A percentile compares a stretch with the other conserved stretches of the same genome.
These are phyloP conservation scores for Acanthurus tractus DNA, from an alignment of 2,797 vertebrate species.

Conservation along the genomic window DNA sequence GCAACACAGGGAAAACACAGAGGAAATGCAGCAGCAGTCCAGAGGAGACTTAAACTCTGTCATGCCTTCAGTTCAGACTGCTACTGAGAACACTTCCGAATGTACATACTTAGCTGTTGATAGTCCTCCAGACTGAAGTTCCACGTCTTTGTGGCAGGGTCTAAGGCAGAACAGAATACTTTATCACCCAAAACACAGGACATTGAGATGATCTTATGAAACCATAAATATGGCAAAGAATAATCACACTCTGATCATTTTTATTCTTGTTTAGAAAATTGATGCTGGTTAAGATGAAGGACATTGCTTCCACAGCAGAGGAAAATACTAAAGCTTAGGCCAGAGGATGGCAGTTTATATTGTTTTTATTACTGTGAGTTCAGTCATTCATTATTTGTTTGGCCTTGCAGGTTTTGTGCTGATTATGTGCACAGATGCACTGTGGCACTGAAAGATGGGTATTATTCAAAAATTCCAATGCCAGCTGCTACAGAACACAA, in stretches of 20 bases:
- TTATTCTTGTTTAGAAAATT: slow-evolving; percentile 2
- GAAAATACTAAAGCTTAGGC: background rate
- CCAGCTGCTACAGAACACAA: background rate
- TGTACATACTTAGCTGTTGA: slow-evolving; percentile 88
- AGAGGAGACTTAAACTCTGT: background rate
- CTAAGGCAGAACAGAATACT: slow-evolving; percentile 74
- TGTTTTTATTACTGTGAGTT: background rate
- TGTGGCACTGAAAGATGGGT: background rate
- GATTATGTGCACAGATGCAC: slow-evolving; percentile 3
- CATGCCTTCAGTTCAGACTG: background rate
- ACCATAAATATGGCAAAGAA: background rate
- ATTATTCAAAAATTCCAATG: background rate
- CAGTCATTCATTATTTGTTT: background rate
- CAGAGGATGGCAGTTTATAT: background rate
- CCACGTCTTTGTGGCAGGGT: slow-evolving; percentile 92
- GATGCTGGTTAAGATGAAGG: background rate
- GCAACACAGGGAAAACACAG: slow-evolving; percentile 23
- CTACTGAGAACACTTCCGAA: slow-evolving; percentile 1
- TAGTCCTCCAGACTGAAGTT: slow-evolving; percentile 93
- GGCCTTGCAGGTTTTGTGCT: background rate
- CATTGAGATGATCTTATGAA: background rate
- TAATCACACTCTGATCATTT: background rate
- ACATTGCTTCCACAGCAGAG: background rate
- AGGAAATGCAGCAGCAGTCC: slow-evolving; percentile 1
- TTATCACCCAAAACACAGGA: background rate